Conservation (phyloP, 1,140 invertebrate genomes). For the Neocloeon triangulifer region DNA sequence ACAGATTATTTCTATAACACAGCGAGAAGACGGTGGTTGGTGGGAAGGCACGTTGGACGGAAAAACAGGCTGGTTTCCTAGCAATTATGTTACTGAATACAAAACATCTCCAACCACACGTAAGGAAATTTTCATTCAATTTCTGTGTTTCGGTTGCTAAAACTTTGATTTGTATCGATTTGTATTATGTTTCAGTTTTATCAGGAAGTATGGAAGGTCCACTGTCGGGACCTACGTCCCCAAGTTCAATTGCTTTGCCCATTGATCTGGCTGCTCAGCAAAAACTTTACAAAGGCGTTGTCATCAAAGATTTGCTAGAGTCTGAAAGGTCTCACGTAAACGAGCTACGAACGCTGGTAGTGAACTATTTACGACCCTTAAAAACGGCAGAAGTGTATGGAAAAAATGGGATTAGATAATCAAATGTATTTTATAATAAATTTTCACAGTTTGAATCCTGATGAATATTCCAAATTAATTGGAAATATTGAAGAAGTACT, state of each 20-base stretch:
- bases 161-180: no score
- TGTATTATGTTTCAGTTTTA: no score
- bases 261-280: conserved; percentile 31
- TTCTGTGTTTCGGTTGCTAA: no score
- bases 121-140: no score
- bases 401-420: no score
- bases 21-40: conserved; percentile 79
- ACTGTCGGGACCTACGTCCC: not conserved
- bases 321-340: conserved; percentile 74
- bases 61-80: conserved; percentile 95
- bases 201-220: no score
- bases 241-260: not conserved
- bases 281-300: conserved; percentile 44
- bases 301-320: conserved; percentile 81
- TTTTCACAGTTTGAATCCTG: conserved; percentile 46
- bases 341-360: conserved; percentile 64
- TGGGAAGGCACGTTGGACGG: conserved; percentile 93
- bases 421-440: no score
- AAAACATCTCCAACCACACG: no score
- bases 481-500: conserved; percentile 76
- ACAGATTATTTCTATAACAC: conserved; percentile 89
- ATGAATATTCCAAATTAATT: conserved; percentile 66
- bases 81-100: conserved; percentile 85
- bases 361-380: conserved; percentile 63
- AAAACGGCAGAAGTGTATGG: conserved; percentile 69